A percentile compares a stretch with the other conserved stretches of the same genome.
phyloP scores from a whole-genome alignment of 1,140 invertebrate genomes.

The Tetraneura akinire region DNA sequence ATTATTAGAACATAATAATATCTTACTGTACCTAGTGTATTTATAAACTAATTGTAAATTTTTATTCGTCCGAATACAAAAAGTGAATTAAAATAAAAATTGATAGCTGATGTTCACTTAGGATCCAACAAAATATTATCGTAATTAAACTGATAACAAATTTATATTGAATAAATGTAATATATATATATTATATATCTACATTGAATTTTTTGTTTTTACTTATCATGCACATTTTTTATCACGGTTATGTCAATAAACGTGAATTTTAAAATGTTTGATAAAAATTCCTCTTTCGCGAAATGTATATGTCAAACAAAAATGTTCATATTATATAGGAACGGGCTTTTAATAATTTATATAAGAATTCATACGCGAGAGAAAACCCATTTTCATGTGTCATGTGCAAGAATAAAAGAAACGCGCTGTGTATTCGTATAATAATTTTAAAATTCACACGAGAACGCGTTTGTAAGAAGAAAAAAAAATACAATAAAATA shows the following conservation, averaged over 20 bases:
- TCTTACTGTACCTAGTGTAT: too few relatives aligned
- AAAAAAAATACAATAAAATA: too few relatives aligned
- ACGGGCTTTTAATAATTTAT: neutral
- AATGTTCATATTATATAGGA: too few relatives aligned
- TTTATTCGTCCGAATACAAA: too few relatives aligned
- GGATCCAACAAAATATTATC: too few relatives aligned
- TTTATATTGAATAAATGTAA: neutral
- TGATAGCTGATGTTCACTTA: too few relatives aligned
- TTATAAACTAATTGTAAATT: too few relatives aligned
- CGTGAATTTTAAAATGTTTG: neutral
- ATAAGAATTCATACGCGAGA: constrained; percentile 1
- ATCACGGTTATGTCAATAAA: neutral
- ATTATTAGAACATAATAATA: too few relatives aligned
- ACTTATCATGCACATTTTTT: neutral
- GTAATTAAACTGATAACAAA: neutral
- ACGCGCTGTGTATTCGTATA: neutral
- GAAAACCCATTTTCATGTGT: neutral
- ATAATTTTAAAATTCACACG: neutral
- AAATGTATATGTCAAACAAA: neutral
- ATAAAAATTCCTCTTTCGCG: neutral
- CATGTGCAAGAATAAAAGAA: neutral
- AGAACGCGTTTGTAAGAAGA: too few relatives aligned
- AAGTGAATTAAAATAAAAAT: too few relatives aligned
- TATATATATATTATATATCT: neutral
- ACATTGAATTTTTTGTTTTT: neutral